Base-by-base conservation (phyloP, 2,888 invertebrate species). In the Leptura quadrifasciata region DNA sequence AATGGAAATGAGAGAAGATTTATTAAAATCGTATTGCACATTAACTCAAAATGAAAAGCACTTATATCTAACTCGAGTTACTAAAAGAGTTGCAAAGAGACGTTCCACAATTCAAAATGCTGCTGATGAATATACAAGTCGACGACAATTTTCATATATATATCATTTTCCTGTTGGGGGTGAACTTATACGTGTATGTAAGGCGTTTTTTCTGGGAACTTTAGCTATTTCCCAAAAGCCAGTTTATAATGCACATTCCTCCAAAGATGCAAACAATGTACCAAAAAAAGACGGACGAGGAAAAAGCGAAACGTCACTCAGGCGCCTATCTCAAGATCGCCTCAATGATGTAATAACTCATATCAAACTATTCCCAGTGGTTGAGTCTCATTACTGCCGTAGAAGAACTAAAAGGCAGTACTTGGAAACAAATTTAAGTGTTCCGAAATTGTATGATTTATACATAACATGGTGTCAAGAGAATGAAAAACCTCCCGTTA, bases 391-490 rank as follows among this genome's bases (percentile, higher is more conserved):
- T 24, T 21, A 58, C 17, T 58, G 58, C 18, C 58, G 39, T 31
- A 67, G 35, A 20, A 35, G 65, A 35, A 68, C 60, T 68, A 60
- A 68, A 21, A 52, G 31, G 68, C 12, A 58, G 15, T 58, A 58
- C 15, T 18, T 58, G 5, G 21, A 58, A 24, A 17, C 17, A 67
- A 67, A n/a, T 54, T 54, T 54, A 54, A 54, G 54, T 18, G 54
- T 54, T 54, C 54, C 54, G 1, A 54, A 54, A 73, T 31, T 65
- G 65, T 73, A 73, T 39, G 67, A 35, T 20, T 39, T 73, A 18
- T 73, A 78, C 72, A 47, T 71, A 12, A 70, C 52, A 2, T 76
- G 70, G 52, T 77, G 77, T 71, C 31, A 75, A 72, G 79, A 75
- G 60, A 73, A 77, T 31, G 55, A 73, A 10, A 75, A 35, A 58